A percentile compares a stretch with the other conserved stretches of the same genome.
These are phyloP conservation scores for Caenorhabditis becei DNA, from an alignment of 2,888 invertebrate species.

Conservation along the genomic window DNA sequence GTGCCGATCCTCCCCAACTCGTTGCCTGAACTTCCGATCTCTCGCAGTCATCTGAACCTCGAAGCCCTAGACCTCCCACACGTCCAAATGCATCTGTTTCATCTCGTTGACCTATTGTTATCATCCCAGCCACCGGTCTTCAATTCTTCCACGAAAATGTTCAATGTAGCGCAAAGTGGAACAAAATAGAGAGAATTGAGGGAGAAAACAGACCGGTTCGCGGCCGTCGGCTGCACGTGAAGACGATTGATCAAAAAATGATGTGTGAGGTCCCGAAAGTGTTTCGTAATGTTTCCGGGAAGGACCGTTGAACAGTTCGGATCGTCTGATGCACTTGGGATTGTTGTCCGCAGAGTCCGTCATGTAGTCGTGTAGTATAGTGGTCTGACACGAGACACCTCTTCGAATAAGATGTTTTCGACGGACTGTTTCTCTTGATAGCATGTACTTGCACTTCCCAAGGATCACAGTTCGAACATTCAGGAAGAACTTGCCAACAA, in stretches of 20 bases:
- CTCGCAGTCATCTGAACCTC: background rate
- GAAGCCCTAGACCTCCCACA: background rate
- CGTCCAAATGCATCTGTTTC: conserved; percentile 1
- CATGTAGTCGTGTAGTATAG: background rate
- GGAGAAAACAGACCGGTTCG: conserved; percentile 14
- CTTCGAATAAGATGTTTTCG: background rate
- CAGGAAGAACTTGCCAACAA: too few relatives aligned
- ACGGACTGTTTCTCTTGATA: too few relatives aligned
- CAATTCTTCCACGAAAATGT: conserved; percentile 24
- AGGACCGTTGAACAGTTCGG: background rate
- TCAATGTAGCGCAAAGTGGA: conserved; percentile 33
- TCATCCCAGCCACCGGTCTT: background rate
- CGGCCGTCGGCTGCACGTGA: background rate
- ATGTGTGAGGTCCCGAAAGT: background rate
- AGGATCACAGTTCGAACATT: too few relatives aligned
- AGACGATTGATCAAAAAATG: conserved; percentile 22
- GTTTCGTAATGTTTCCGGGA: background rate
- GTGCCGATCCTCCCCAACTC: too few relatives aligned
- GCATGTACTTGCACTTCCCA: background rate
- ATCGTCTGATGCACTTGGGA: too few relatives aligned
- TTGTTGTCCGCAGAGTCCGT: too few relatives aligned
- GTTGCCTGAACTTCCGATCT: background rate
- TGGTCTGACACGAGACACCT: background rate
- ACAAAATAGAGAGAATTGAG: conserved; percentile 20
- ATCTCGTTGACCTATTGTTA: conserved; percentile 1